Conservation (phyloP, 2,888 invertebrate species). For the Gastracanthus pulcherrimus region DNA sequence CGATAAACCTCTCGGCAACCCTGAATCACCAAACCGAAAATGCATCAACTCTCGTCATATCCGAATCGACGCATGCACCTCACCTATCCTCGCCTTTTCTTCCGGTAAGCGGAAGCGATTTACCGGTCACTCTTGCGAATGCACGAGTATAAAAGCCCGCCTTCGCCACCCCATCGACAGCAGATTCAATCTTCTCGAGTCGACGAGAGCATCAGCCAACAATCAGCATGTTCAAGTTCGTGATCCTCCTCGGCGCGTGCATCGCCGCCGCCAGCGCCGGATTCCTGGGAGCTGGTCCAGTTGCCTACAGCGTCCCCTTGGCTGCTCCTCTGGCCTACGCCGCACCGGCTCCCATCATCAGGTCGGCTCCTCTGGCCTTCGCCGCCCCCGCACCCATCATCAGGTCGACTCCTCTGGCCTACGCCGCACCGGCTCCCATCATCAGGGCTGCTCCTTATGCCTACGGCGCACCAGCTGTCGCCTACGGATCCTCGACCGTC, state of each 20-base stretch:
- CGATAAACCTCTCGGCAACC: neutral
- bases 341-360: neutral
- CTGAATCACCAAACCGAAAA: neutral
- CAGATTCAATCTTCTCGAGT: slow-evolving; percentile 9
- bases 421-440: slow-evolving; percentile 17
- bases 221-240: slow-evolving; percentile 47
- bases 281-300: neutral
- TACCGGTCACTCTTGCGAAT: neutral
- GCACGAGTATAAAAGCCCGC: neutral
- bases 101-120: neutral
- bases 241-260: slow-evolving; percentile 17
- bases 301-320: neutral
- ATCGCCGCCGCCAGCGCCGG: slow-evolving; percentile 37
- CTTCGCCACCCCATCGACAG: neutral
- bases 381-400: slow-evolving; percentile 2
- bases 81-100: neutral
- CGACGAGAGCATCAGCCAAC: neutral
- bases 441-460: neutral
- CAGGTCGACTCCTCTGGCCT: neutral
- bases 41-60: too few species aligned
- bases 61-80: too few species aligned
- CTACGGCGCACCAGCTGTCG: neutral
- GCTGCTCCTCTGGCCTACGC: neutral
- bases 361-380: neutral
- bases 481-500: slow-evolving; percentile 7